Evolutionary conservation across 2,888 invertebrate genomes (phyloP).

Genomic region (Thecophora atra): DNA sequence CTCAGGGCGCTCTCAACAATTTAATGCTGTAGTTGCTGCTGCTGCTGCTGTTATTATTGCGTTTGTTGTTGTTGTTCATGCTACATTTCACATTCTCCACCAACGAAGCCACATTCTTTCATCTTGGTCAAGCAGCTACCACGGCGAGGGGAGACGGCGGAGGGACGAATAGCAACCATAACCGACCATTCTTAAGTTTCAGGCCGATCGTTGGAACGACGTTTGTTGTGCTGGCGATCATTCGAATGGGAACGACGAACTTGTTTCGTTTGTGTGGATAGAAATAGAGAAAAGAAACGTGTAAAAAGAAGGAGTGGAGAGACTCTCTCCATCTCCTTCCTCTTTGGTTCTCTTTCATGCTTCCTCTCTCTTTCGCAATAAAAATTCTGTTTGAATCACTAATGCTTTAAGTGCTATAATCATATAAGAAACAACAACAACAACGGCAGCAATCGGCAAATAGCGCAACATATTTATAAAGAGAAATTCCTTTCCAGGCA

Average conservation of each 20-base stretch:
- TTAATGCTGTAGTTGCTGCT: conserved; percentile 48
- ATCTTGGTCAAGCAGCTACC: conserved; percentile 16
- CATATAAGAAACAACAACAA: conserved; percentile 44
- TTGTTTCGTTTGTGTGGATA: conserved; percentile 32
- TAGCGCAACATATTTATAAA: conserved; percentile 50
- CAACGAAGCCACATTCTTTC: conserved; percentile 32
- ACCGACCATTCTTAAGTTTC: conserved; percentile 39
- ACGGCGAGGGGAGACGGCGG: not conserved
- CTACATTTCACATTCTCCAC: conserved; percentile 36
- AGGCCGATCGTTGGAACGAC: conserved; percentile 2
- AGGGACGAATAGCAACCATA: not conserved
- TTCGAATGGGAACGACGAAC: conserved; percentile 40
- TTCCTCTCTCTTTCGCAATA: conserved; percentile 14
- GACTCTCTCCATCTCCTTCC: not conserved
- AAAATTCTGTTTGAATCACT: conserved; percentile 11
- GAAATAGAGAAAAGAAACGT: conserved; percentile 4
- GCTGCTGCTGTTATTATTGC: conserved; percentile 26
- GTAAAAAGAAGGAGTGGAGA: not conserved
- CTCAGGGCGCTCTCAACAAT: conserved; percentile 63
- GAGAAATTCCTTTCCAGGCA: conserved; percentile 60
- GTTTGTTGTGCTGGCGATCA: conserved; percentile 3
- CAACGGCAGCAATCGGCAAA: conserved; percentile 45
- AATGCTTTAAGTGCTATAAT: conserved; percentile 56
- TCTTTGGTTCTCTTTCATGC: not conserved
- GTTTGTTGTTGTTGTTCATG: conserved; percentile 39